phyloP scores from a whole-genome alignment of 2,113 vertebrate genomes.

The Lamprotornis superbus region DNA sequence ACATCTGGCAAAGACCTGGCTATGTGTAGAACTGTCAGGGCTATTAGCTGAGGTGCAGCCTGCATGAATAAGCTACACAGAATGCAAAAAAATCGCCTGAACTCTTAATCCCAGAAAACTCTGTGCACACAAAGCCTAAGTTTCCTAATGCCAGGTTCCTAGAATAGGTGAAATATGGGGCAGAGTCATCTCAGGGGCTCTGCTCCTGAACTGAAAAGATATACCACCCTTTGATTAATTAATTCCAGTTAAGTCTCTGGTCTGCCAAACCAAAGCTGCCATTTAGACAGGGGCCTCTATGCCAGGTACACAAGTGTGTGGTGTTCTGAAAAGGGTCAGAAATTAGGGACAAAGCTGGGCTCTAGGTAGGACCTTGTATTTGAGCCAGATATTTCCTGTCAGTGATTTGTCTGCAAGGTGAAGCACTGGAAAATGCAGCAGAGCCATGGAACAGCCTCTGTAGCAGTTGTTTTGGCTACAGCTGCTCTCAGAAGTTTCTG shows the following conservation, averaged over 20 bases:
- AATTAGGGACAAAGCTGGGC: background rate
- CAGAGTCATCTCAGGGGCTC: background rate
- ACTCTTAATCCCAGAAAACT: background rate
- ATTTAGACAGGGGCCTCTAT: background rate
- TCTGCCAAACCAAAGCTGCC: background rate
- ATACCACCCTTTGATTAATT: background rate
- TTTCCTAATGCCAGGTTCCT: background rate
- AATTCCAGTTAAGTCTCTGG: background rate
- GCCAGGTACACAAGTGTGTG: fast-evolving
- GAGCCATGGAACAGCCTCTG: background rate
- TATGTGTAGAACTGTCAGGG: background rate
- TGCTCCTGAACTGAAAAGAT: background rate
- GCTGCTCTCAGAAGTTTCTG: background rate
- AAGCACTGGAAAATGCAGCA: background rate
- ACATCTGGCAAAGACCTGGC: background rate
- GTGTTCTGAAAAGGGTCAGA: background rate
- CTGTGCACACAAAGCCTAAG: background rate
- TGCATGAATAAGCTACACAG: background rate
- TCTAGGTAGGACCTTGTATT: background rate
- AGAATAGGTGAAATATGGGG: background rate
- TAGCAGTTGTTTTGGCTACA: background rate
- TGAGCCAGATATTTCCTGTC: background rate
- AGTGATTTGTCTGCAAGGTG: background rate
- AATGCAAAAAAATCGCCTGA: background rate
- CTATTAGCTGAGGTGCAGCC: background rate